phyloP scores from a whole-genome alignment of 2,888 invertebrate genomes.

The Cyclophora albipunctata region DNA sequence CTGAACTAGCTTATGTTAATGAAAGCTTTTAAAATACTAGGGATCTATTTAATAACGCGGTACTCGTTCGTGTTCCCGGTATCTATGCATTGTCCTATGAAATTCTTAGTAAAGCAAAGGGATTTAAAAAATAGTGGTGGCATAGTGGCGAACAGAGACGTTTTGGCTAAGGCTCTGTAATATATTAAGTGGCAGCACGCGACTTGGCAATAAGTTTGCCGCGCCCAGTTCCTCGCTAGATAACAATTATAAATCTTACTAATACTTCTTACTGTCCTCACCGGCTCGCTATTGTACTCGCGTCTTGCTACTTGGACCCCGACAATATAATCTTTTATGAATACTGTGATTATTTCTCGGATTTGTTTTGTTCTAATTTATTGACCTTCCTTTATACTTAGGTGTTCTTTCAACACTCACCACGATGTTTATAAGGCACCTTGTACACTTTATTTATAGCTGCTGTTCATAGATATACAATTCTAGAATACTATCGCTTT shows the following conservation, averaged over 20 bases:
- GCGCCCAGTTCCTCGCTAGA: slow-evolving; percentile 55
- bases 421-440: too few relatives aligned
- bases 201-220: slow-evolving; percentile 60
- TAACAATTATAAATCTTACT: slow-evolving; percentile 68
- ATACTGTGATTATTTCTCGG: slow-evolving; percentile 4
- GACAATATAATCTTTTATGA: too few relatives aligned
- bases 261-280: slow-evolving; percentile 65
- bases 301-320: too few relatives aligned
- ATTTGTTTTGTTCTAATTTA: too few relatives aligned
- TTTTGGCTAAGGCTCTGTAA: slow-evolving; percentile 58
- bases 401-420: too few relatives aligned
- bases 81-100: too few relatives aligned
- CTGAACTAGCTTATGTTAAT: slow-evolving; percentile 3
- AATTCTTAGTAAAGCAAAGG: slow-evolving; percentile 12
- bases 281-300: slow-evolving; percentile 29
- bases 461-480: too few relatives aligned
- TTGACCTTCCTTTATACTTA: too few relatives aligned
- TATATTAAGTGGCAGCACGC: slow-evolving; percentile 66
- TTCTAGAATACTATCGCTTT: too few relatives aligned
- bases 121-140: slow-evolving; percentile 31
- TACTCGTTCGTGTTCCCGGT: too few relatives aligned
- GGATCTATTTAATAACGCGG: too few relatives aligned
- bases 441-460: too few relatives aligned
- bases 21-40: neutral
- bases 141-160: slow-evolving; percentile 59